Base-by-base conservation (phyloP, 2,113 vertebrate species). In the Colinus virginianus region DNA sequence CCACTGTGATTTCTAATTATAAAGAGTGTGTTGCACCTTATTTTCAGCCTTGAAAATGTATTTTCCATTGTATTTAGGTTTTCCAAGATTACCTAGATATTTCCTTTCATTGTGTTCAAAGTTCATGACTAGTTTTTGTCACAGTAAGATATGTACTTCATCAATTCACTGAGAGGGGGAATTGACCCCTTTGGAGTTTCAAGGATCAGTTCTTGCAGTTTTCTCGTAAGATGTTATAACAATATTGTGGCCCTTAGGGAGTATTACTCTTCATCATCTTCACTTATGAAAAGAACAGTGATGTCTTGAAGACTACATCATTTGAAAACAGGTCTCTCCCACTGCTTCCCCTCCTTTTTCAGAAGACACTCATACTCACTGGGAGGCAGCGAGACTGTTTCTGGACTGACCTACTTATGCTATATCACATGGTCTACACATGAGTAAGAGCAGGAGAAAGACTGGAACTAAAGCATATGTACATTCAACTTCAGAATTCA, bases 1-100 rank as follows among this genome's bases (percentile, higher is more conserved):
- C 34, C 55, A 61, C 63, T 80, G 68, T 90, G 91, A 94, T 71
- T 91, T 38, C 72, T 91, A 83, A 95, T 96, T 95, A 88, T 74
- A 71, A 91, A 76, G 45, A 61, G 45, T 23, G 20, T 30, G 9
- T 89, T 87, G 84, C 84, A 87, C 78, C 64, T 92, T 92, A 92
- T 92, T 94, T 96, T 38, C 76, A 93, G 63, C 75, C 81, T 89
- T 79, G 56, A 74, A 87, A 94, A 78, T 28, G 17, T 11, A 83
- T 30, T 70, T 89, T 77, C 23, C 16, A 43, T 6, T 82, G 42
- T 51, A 63, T 83, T 91, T 61, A 70, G 12, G 18, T 68, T 59
- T 84, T 64, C 75, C 8, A 18, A 83, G 68, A 61, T 56, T 43
- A 28, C 43, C 42, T 78, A 49, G 67, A 11, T 56, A 32, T 11